Evolutionary conservation across 2,113 vertebrate species (phyloP).

Genomic region (Lepisosteus osseus): DNA sequence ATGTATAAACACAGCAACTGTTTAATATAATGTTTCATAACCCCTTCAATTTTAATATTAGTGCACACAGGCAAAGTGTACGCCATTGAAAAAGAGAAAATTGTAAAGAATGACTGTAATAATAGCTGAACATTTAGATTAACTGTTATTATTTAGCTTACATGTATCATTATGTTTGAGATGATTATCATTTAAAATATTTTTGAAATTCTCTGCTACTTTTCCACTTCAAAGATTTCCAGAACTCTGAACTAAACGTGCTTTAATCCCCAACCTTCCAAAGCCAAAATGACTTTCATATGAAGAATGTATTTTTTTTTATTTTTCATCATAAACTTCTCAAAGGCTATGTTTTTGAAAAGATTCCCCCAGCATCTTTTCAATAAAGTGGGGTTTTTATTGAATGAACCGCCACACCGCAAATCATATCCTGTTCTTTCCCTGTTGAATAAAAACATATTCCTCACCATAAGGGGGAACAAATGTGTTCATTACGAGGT

Average conservation of each 20-base stretch:
- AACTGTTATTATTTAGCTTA: constrained; percentile 18
- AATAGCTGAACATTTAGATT: constrained; percentile 30
- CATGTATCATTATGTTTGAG: constrained; percentile 2
- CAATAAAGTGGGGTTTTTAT: constrained; percentile 28
- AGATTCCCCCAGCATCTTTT: constrained; percentile 20
- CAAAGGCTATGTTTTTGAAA: constrained; percentile 19
- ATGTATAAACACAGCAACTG: constrained; percentile 29
- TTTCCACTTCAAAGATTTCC: constrained; percentile 34
- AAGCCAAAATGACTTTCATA: constrained; percentile 44
- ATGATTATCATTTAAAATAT: no score
- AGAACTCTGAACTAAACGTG: constrained; percentile 24
- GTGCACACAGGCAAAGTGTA: constrained; percentile 32
- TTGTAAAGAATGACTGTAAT: constrained; percentile 34
- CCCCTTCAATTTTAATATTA: constrained; percentile 35
- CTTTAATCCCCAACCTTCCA: constrained; percentile 35
- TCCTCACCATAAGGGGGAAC: constrained; percentile 25
- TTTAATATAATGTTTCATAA: constrained; percentile 58
- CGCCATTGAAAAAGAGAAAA: constrained; percentile 33
- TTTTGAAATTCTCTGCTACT: constrained; percentile 12
- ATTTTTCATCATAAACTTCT: constrained; percentile 32
- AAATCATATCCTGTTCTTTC: constrained; percentile 34
- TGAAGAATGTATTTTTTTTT: constrained; percentile 38
- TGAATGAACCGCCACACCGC: constrained; percentile 28
- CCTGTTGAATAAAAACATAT: constrained; percentile 33
- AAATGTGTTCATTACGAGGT: constrained; percentile 17